Conservation (phyloP, 2,113 vertebrate genomes). For the Paramormyrops kingsleyae region DNA sequence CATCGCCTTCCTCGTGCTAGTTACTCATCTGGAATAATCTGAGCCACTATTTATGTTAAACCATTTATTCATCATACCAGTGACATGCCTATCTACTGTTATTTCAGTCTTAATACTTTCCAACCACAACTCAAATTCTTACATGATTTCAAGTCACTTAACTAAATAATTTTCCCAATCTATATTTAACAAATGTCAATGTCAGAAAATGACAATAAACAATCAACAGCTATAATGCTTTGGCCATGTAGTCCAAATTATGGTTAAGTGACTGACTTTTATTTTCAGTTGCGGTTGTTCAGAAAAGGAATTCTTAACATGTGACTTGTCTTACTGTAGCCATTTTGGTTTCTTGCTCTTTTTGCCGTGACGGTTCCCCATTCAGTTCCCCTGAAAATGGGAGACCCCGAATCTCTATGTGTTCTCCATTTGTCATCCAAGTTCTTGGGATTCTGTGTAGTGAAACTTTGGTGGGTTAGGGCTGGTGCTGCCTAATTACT, state of each 20-base stretch:
- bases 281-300: background rate
- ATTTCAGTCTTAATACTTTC: background rate
- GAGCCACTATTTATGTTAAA: background rate
- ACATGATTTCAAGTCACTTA: background rate
- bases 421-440: background rate
- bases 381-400: background rate
- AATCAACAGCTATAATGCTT: background rate
- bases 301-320: background rate
- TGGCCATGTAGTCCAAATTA: background rate
- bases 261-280: background rate
- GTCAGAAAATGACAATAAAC: background rate
- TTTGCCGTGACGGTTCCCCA: background rate
- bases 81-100: background rate
- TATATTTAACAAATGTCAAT: background rate
- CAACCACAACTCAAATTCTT: background rate
- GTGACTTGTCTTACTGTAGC: background rate
- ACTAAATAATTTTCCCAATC: background rate
- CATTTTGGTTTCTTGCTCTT: too few species aligned
- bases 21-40: background rate
- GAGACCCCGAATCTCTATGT: background rate
- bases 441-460: background rate
- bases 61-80: background rate
- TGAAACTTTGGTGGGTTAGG: background rate
- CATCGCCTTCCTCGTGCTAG: background rate
- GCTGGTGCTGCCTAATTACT: background rate